These are phyloP conservation scores for Ginglymostoma cirratum DNA, from an alignment of 2,113 vertebrate genomes.

Conservation along the genomic window DNA sequence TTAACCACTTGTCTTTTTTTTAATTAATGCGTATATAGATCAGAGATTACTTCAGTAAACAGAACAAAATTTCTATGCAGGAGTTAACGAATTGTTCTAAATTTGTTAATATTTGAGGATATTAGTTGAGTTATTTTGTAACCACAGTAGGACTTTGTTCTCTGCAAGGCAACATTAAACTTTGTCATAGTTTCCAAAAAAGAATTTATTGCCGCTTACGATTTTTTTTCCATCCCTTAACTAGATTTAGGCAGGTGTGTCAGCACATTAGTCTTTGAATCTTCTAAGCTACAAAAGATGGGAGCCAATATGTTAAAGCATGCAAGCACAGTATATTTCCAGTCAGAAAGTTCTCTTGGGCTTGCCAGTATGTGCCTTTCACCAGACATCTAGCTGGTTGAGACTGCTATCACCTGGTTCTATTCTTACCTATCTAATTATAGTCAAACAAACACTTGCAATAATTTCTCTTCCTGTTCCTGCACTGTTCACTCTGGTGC, in stretches of 20 bases:
- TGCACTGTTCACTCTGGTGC: too few species aligned
- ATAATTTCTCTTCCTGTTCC: too few species aligned
- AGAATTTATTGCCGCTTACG: too few species aligned
- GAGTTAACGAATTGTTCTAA: background rate
- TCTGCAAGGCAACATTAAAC: background rate
- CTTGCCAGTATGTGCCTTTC: background rate
- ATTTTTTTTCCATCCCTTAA: background rate
- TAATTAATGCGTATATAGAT: background rate
- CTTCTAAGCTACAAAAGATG: background rate
- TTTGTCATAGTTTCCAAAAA: background rate
- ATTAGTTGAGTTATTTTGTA: background rate
- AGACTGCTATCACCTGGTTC: too few species aligned
- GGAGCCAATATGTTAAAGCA: background rate
- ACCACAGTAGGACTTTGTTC: background rate
- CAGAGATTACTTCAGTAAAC: background rate
- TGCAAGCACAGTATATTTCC: background rate
- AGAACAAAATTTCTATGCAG: background rate
- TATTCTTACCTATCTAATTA: too few species aligned
- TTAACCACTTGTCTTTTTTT: background rate
- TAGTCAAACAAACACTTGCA: too few species aligned
- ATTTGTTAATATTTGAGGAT: constrained; percentile 5
- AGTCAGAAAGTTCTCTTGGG: background rate
- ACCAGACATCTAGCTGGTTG: background rate
- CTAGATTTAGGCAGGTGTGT: background rate
- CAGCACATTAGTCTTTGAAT: background rate